A percentile compares a stretch with the other conserved stretches of the same genome.
Conservation (phyloP, 2,888 invertebrate species). For the Troglohyphantes excavatus region DNA sequence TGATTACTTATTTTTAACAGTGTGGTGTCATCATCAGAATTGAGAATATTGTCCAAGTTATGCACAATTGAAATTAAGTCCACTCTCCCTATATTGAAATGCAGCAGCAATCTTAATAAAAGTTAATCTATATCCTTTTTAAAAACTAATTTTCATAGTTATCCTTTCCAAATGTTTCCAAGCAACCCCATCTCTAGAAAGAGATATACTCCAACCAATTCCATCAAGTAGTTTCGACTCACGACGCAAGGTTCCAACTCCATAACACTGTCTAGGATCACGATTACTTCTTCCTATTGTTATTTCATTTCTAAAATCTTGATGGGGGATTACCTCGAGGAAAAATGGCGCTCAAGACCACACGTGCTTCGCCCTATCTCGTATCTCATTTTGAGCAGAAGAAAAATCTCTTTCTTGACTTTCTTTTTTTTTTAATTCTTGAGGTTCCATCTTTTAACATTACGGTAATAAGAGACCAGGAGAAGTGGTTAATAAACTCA, state of each 20-base stretch:
- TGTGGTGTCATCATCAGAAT: too few species aligned
- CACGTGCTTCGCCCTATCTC: slow-evolving; percentile 24
- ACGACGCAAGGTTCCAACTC: slow-evolving; percentile 29
- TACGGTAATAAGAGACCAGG: not conserved
- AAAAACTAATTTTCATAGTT: too few species aligned
- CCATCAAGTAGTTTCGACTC: slow-evolving; percentile 29
- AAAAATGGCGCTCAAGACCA: slow-evolving; percentile 54
- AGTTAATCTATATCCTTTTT: too few species aligned
- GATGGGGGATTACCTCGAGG: slow-evolving; percentile 48
- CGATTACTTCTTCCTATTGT: slow-evolving; percentile 61
- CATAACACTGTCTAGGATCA: slow-evolving; percentile 8
- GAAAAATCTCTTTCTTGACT: not conserved
- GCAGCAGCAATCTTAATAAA: too few species aligned
- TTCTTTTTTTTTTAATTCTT: not conserved
- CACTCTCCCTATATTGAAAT: too few species aligned
- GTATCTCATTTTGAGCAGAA: not conserved
- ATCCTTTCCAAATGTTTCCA: too few species aligned
- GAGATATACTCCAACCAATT: not conserved
- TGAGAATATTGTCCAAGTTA: too few species aligned
- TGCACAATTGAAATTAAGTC: too few species aligned
- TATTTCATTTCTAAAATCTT: slow-evolving; percentile 61
- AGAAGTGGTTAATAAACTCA: not conserved
- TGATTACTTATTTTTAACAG: too few species aligned
- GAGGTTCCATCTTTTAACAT: slow-evolving; percentile 5
- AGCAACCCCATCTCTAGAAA: not conserved